Conservation (phyloP, 2,797 vertebrate species). For the Lutjanus campechanus region DNA sequence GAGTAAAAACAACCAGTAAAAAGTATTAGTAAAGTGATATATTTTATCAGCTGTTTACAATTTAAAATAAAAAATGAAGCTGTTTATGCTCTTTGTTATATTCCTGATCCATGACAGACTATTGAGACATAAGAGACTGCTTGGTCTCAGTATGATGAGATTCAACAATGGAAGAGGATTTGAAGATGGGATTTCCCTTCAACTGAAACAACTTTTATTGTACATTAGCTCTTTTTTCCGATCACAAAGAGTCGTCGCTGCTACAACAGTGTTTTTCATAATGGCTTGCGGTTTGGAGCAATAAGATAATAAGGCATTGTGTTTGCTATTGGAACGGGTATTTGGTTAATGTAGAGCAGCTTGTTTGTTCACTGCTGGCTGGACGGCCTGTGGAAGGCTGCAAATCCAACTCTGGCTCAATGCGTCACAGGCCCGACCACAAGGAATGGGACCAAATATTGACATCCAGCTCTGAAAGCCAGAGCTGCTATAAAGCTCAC, state of each 20-base stretch:
- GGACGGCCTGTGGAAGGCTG: constrained; percentile 35
- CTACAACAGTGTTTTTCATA: constrained; percentile 26
- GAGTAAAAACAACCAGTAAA: neutral
- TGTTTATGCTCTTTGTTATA: neutral
- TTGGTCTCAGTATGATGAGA: neutral
- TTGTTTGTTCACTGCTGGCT: constrained; percentile 63
- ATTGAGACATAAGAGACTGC: neutral
- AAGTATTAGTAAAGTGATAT: neutral
- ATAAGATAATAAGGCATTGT: constrained; percentile 55
- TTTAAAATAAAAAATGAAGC: neutral
- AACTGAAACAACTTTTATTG: constrained; percentile 7
- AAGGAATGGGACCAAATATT: constrained; percentile 73
- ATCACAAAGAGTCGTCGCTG: constrained; percentile 19
- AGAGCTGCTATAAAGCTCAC: constrained; percentile 49
- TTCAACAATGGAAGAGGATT: neutral
- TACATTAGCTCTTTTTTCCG: constrained; percentile 7
- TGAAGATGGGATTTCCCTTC: neutral
- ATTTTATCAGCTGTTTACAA: neutral
- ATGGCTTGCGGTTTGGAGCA: constrained; percentile 44
- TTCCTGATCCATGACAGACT: neutral
- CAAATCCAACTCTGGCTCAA: constrained; percentile 56
- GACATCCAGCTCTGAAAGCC: constrained; percentile 64
- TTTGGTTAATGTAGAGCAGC: constrained; percentile 46
- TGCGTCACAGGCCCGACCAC: constrained; percentile 68
- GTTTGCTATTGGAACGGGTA: constrained; percentile 46